Conservation (phyloP, 2,888 invertebrate genomes). For the Pollenia angustigena region DNA sequence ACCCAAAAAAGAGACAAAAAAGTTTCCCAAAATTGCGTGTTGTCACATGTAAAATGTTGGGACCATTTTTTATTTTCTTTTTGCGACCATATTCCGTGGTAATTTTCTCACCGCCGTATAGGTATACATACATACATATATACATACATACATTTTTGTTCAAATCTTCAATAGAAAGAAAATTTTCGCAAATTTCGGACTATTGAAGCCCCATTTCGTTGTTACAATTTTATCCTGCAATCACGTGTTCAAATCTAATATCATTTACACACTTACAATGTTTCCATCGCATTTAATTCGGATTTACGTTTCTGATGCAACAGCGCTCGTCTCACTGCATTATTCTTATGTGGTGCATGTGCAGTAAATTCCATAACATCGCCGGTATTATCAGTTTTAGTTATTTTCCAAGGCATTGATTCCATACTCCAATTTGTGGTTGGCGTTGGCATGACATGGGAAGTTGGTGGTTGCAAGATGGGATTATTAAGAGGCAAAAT, state of each 20-base stretch:
- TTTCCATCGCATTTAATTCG: conserved; percentile 79
- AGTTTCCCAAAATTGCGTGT: too few species aligned
- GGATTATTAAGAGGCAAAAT: conserved; percentile 41
- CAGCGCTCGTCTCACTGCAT: conserved; percentile 72
- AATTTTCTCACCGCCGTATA: too few species aligned
- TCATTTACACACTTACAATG: conserved; percentile 84
- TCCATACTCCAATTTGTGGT: conserved; percentile 85
- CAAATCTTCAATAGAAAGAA: not conserved
- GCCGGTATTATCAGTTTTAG: conserved; percentile 84
- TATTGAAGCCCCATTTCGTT: too few species aligned
- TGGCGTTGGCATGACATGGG: conserved; percentile 77
- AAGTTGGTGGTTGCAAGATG: conserved; percentile 19
- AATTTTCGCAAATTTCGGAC: too few species aligned
- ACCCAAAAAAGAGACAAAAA: too few species aligned
- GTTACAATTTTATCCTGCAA: too few species aligned
- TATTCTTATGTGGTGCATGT: conserved; percentile 59
- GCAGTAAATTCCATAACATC: conserved; percentile 80
- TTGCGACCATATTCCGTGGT: too few species aligned
- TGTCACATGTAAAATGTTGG: too few species aligned
- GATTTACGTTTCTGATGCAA: conserved; percentile 82
- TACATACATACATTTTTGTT: not conserved
- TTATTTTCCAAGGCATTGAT: conserved; percentile 85
- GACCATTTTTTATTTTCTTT: too few species aligned
- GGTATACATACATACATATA: not conserved
- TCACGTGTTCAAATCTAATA: not conserved